These are phyloP conservation scores for Anas flavirostris DNA, from an alignment of 2,797 vertebrate species.

Conservation along the genomic window DNA sequence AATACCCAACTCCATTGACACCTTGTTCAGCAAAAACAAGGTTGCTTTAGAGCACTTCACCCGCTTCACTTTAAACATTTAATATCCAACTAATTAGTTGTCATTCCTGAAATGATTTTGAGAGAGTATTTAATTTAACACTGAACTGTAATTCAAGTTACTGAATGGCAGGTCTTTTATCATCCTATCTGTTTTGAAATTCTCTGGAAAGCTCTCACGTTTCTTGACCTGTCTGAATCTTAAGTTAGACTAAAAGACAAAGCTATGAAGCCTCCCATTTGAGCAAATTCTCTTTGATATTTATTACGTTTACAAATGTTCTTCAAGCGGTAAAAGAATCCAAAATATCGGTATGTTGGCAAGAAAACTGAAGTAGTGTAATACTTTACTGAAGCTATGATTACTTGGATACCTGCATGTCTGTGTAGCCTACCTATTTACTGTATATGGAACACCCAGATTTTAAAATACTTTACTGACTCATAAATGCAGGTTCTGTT, in stretches of 20 bases:
- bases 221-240: not conserved
- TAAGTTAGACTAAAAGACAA: not conserved
- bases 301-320: not conserved
- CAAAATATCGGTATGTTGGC: not conserved
- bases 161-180: not conserved
- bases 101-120: conserved; percentile 10
- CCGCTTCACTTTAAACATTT: not conserved
- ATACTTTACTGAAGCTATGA: not conserved
- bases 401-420: not conserved
- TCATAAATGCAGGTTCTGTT: not conserved
- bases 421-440: not conserved
- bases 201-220: not conserved
- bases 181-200: not conserved
- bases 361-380: not conserved
- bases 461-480: not conserved
- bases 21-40: not conserved
- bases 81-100: conserved; percentile 7
- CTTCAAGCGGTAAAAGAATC: not conserved
- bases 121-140: conserved; percentile 12
- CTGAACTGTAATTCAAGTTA: not conserved
- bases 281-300: not conserved
- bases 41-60: not conserved
- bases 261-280: not conserved
- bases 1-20: not conserved
- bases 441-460: not conserved